These are phyloP conservation scores for Probaryconus sp. DNA, from an alignment of 1,140 invertebrate species.

Conservation along the genomic window DNA sequence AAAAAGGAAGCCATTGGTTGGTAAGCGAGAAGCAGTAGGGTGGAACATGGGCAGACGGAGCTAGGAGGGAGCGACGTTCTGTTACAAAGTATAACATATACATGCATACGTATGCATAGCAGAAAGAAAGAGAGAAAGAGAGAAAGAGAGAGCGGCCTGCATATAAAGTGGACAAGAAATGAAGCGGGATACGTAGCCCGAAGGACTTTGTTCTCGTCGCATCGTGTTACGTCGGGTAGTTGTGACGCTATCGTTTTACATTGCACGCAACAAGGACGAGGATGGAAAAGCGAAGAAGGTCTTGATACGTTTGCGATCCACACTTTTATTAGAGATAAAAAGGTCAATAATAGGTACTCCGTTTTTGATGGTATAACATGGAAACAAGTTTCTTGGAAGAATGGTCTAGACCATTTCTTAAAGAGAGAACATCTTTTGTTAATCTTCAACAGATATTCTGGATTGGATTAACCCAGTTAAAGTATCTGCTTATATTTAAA, in stretches of 20 bases:
- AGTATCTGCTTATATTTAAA: too few relatives aligned
- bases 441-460: too few relatives aligned
- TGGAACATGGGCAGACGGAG: slow-evolving; percentile 7
- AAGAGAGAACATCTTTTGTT: too few relatives aligned
- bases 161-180: slow-evolving; percentile 77
- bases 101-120: slow-evolving; percentile 25
- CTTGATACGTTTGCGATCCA: too few relatives aligned
- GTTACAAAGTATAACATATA: slow-evolving; percentile 39
- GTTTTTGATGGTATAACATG: too few relatives aligned
- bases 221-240: slow-evolving; percentile 46
- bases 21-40: slow-evolving; percentile 20
- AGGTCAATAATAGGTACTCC: too few relatives aligned
- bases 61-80: slow-evolving; percentile 15
- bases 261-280: slow-evolving; percentile 33
- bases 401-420: too few relatives aligned
- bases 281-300: slow-evolving; percentile 23
- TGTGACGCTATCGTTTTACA: slow-evolving; percentile 50
- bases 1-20: slow-evolving; percentile 43
- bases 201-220: slow-evolving; percentile 30
- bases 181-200: slow-evolving; percentile 69
- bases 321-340: too few relatives aligned
- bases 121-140: slow-evolving; percentile 60
- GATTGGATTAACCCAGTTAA: too few relatives aligned
- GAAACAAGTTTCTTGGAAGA: too few relatives aligned
- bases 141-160: slow-evolving; percentile 68